Conservation (phyloP, 2,888 invertebrate species). For the Meta bourneti region DNA sequence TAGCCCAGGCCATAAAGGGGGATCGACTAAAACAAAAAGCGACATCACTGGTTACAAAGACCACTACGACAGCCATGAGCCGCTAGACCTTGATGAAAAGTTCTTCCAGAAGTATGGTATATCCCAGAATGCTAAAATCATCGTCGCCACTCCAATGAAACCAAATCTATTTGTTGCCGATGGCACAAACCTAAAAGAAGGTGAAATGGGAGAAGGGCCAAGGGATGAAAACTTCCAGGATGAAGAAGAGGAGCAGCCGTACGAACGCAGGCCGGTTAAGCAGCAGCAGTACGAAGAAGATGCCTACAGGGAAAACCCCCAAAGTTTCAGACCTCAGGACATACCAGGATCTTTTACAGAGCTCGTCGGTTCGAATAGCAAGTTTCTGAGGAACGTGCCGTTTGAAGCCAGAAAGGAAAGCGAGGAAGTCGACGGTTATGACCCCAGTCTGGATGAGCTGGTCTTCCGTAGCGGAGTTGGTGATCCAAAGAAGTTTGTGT, state of each 20-base stretch:
- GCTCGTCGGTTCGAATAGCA: slow-evolving; percentile 37
- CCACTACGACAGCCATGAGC: slow-evolving; percentile 24
- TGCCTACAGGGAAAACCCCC: background rate
- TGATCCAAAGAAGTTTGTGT: slow-evolving; percentile 24
- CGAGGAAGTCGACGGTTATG: slow-evolving; percentile 5
- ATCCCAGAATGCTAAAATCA: slow-evolving; percentile 64
- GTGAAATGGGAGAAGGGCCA: background rate
- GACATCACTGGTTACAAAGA: slow-evolving; percentile 50
- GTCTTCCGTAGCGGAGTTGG: slow-evolving; percentile 35
- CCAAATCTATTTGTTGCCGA: slow-evolving; percentile 66
- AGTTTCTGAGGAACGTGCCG: slow-evolving; percentile 25
- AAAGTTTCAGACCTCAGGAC: slow-evolving; percentile 18
- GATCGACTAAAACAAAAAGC: slow-evolving; percentile 16
- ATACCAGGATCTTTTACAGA: slow-evolving; percentile 55
- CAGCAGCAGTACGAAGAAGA: slow-evolving; percentile 3
- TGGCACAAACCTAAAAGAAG: slow-evolving; percentile 39
- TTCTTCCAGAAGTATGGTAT: slow-evolving; percentile 70
- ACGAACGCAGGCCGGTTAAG: background rate
- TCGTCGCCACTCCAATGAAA: slow-evolving; percentile 39
- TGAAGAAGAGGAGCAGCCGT: background rate
- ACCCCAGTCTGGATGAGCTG: slow-evolving; percentile 32
- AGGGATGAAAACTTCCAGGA: background rate
- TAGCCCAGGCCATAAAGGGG: background rate
- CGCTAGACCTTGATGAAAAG: slow-evolving; percentile 55
- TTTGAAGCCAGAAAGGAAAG: background rate